Evolutionary conservation across 2,113 vertebrate genomes (phyloP), one percentile per base, ranked within the genome.

Genomic region (Labeo catla): DNA sequence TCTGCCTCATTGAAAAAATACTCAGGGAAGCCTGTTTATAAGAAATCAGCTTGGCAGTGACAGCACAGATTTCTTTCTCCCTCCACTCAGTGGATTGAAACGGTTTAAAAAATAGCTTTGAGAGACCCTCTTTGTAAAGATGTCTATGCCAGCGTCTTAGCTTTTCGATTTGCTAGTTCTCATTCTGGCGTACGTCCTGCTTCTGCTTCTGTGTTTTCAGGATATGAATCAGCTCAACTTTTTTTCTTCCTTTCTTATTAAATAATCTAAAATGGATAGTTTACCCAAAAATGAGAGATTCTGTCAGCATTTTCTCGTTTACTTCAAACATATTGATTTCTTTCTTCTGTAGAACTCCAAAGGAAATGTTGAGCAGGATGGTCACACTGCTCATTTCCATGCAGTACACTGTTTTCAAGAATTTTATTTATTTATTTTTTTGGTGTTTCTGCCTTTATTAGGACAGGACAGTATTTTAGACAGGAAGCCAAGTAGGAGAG

Each of bases 1-100:
- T 81, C 79, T 59, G 63, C 84, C 23, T 65, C n/a, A 43, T 54
- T 70, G 76, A 86, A 70, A 52, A 72, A 70, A 78, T 79, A 50
- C 84, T 70, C 49, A 47, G n/a, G 34, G 61, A 52, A 54, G 76
- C 13, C 34, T 68, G 63, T 81, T 79, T 86, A 49, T 81, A 28
- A 47, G 47, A 59, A 79, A 47, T 63, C 70, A 45, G 13, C 43
- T 81, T 86, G 68, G 50, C 77, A 72, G 49, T 80, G 77, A 86
- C 66, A 74, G 65, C 65, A 86, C 15, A 73, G 34, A 72, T 86
- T 68, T 78, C 47, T 21, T n/a, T 85, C 49, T 70, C 28, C 72
- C 63, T 79, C 49, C 36, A 52, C 61, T 79, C 47, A 45, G 63
- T 79, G 47, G 52, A 70, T n/a, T 57, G 76, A 57, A 78, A 23